These are phyloP conservation scores for Musca domestica DNA, from an alignment of 1,140 invertebrate genomes.

Conservation along the genomic window DNA sequence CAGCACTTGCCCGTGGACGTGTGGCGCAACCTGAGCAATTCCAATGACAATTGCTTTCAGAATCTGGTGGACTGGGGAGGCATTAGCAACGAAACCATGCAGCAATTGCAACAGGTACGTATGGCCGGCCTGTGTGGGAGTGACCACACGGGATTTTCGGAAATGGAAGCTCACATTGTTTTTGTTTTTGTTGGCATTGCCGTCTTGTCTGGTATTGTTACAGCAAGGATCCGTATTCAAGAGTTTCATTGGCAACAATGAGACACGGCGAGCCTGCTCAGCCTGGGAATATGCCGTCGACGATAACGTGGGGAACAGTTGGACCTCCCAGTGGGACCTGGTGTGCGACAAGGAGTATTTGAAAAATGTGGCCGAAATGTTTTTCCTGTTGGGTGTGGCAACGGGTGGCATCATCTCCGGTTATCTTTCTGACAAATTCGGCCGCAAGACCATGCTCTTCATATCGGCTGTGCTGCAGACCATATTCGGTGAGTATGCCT, in stretches of 20 bases:
- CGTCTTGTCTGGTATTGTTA: neutral
- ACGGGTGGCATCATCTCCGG: slow-evolving; percentile 68
- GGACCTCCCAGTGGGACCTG: slow-evolving; percentile 66
- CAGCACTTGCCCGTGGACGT: slow-evolving; percentile 54
- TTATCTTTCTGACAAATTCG: slow-evolving; percentile 72
- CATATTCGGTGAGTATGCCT: slow-evolving; percentile 56
- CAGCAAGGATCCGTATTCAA: slow-evolving; percentile 13
- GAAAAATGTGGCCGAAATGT: slow-evolving; percentile 66
- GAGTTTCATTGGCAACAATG: slow-evolving; percentile 4
- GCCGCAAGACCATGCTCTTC: slow-evolving; percentile 72
- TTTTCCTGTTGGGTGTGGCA: slow-evolving; percentile 67
- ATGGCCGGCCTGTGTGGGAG: neutral
- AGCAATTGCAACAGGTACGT: slow-evolving; percentile 23
- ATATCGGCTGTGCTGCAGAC: slow-evolving; percentile 68
- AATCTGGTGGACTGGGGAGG: slow-evolving; percentile 43
- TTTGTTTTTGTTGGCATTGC: neutral
- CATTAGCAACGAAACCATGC: slow-evolving; percentile 29
- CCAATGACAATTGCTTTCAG: slow-evolving; percentile 56
- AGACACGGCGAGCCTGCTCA: slow-evolving; percentile 55
- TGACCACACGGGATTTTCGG: neutral
- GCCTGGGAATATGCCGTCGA: slow-evolving; percentile 67
- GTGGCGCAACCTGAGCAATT: slow-evolving; percentile 65
- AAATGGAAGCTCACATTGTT: neutral
- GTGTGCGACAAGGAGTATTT: slow-evolving; percentile 65
- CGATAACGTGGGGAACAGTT: slow-evolving; percentile 60